Conservation (phyloP, 2,797 vertebrate species). For the Enteromius mattozi region DNA sequence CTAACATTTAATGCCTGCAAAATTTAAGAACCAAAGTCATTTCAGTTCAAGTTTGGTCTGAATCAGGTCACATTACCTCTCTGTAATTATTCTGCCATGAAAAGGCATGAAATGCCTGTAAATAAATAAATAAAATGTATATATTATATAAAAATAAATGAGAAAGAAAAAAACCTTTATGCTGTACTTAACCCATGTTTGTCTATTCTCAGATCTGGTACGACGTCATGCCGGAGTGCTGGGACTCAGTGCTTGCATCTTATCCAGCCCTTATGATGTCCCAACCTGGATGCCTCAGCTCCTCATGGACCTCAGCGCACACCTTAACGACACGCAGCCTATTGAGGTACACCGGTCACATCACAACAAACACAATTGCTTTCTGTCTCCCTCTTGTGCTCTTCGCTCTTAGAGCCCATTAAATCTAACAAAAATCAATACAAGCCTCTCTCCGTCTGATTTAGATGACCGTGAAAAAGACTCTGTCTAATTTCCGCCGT, state of each 20-base stretch:
- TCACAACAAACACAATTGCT: constrained; percentile 19
- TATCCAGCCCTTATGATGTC: constrained; percentile 97
- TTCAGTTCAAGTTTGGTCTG: not conserved
- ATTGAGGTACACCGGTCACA: constrained; percentile 85
- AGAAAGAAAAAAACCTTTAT: too few species aligned
- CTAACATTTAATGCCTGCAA: not conserved
- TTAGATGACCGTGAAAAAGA: constrained; percentile 98
- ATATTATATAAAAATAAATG: too few species aligned
- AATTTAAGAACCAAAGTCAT: not conserved
- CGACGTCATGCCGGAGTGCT: constrained; percentile 95
- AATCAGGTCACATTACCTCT: not conserved
- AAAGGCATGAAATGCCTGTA: not conserved
- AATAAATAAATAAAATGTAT: not conserved
- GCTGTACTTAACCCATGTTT: constrained; percentile 60
- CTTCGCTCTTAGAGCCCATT: constrained; percentile 4
- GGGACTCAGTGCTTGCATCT: constrained; percentile 92
- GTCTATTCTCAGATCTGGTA: constrained; percentile 84
- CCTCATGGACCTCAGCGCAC: constrained; percentile 95
- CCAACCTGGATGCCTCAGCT: constrained; percentile 98
- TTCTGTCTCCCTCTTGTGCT: not conserved
- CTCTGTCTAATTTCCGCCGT: constrained; percentile 94
- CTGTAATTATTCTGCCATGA: not conserved
- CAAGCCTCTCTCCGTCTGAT: constrained; percentile 20
- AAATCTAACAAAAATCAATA: constrained; percentile 22
- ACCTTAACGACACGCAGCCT: constrained; percentile 96